These are phyloP conservation scores for Ophion slaviceki DNA, from an alignment of 2,888 invertebrate species.

Conservation along the genomic window DNA sequence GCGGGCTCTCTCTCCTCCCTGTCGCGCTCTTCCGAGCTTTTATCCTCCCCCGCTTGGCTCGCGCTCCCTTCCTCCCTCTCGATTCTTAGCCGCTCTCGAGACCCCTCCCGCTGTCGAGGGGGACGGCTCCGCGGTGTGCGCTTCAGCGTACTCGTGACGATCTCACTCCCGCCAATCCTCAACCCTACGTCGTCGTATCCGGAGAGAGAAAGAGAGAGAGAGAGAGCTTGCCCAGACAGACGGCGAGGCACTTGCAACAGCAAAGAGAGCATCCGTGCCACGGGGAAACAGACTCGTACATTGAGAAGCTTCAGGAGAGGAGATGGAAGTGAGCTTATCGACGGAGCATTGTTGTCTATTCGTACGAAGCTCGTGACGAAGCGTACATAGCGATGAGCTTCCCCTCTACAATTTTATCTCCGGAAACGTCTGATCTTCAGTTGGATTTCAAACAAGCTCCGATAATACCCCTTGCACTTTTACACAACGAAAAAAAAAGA, in stretches of 20 bases:
- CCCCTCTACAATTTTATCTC: not conserved
- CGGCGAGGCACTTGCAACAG: conserved; percentile 53
- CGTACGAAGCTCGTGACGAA: not conserved
- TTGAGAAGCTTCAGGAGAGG: not conserved
- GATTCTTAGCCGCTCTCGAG: conserved; percentile 49
- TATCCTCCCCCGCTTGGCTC: conserved; percentile 46
- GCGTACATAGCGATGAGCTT: not conserved
- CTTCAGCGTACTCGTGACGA: conserved; percentile 6
- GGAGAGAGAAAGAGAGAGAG: conserved; percentile 3
- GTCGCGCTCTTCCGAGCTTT: conserved; percentile 47
- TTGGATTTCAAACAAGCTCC: not conserved
- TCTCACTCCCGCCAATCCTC: not conserved
- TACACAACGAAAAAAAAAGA: not conserved
- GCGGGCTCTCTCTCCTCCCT: conserved; percentile 25
- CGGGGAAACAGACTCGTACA: conserved; percentile 22
- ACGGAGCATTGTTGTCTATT: conserved; percentile 11
- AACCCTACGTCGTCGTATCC: conserved; percentile 30
- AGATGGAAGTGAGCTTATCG: not conserved
- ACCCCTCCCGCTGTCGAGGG: conserved; percentile 37
- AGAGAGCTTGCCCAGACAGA: conserved; percentile 40
- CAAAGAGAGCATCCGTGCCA: conserved; percentile 48
- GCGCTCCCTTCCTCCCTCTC: conserved; percentile 29
- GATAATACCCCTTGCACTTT: not conserved
- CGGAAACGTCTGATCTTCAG: not conserved
- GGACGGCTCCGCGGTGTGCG: conserved; percentile 23